These are phyloP conservation scores for Kuschelorhynchus macadamiae DNA, from an alignment of 2,888 invertebrate genomes.

Conservation along the genomic window DNA sequence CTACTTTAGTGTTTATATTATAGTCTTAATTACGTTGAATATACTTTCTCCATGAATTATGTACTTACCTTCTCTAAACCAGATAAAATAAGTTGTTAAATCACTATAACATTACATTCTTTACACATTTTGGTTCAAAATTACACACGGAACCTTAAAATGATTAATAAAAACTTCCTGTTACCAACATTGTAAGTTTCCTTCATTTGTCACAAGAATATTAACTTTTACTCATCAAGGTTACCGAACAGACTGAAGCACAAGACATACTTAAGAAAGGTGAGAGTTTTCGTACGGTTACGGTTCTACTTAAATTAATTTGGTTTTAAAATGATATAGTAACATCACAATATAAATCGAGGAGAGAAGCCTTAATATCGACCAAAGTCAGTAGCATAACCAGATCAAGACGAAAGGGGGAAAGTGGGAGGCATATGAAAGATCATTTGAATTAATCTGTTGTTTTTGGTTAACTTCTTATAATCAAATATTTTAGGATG, in stretches of 20 bases:
- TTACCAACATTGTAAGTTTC: slow-evolving; percentile 1
- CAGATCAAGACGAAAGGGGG: no score
- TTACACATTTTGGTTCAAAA: not conserved
- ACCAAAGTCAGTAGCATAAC: no score
- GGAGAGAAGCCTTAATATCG: no score
- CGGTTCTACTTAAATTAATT: no score
- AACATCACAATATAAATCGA: no score
- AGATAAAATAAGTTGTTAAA: not conserved
- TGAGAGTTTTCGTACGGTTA: slow-evolving; percentile 22
- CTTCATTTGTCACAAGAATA: slow-evolving; percentile 2
- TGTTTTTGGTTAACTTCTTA: no score
- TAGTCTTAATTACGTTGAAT: no score
- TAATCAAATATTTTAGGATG: no score
- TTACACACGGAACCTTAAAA: slow-evolving; percentile 6
- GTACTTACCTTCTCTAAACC: not conserved
- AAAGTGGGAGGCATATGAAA: no score
- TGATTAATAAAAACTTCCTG: not conserved
- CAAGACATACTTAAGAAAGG: slow-evolving; percentile 17
- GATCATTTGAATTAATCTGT: no score
- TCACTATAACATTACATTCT: not conserved
- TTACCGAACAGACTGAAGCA: slow-evolving; percentile 26
- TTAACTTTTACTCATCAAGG: slow-evolving; percentile 43
- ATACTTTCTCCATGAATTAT: slow-evolving; percentile 3
- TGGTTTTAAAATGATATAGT: no score
- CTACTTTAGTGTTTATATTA: no score